phyloP scores from a whole-genome alignment of 1,140 invertebrate species.

The Drosophila cardini region DNA sequence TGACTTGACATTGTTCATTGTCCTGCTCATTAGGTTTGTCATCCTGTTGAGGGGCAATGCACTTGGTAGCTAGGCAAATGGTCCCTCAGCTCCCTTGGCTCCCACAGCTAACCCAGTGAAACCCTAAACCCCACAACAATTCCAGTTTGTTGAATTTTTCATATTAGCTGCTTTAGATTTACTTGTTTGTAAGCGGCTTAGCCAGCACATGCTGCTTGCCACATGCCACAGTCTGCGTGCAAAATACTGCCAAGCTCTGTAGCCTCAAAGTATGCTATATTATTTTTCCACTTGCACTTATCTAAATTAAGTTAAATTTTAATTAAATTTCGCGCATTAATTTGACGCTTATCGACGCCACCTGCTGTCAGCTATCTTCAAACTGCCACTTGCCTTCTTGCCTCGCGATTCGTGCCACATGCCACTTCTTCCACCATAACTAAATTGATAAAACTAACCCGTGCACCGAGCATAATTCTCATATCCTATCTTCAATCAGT shows the following conservation, averaged over 20 bases:
- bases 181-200: conserved; percentile 62
- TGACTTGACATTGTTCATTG: conserved; percentile 1
- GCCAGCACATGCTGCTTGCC: conserved; percentile 37
- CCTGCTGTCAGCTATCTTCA: background rate
- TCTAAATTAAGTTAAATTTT: conserved; percentile 73
- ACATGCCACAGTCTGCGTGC: conserved; percentile 11
- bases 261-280: conserved; percentile 21
- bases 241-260: background rate
- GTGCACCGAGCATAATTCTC: background rate
- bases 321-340: conserved; percentile 75
- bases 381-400: background rate
- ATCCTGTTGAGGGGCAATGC: conserved; percentile 8
- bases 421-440: background rate
- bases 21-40: conserved; percentile 11
- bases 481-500: conserved; percentile 10
- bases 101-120: conserved; percentile 4
- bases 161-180: conserved; percentile 27
- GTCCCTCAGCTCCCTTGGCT: background rate
- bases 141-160: conserved; percentile 35
- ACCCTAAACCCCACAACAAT: conserved; percentile 3
- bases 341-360: conserved; percentile 38
- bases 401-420: no score
- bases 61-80: background rate
- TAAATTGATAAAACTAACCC: conserved; percentile 22
- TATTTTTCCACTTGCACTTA: conserved; percentile 47